These are phyloP conservation scores for Ochotona princeps DNA, from an alignment of 2,113 vertebrate species.

Conservation along the genomic window DNA sequence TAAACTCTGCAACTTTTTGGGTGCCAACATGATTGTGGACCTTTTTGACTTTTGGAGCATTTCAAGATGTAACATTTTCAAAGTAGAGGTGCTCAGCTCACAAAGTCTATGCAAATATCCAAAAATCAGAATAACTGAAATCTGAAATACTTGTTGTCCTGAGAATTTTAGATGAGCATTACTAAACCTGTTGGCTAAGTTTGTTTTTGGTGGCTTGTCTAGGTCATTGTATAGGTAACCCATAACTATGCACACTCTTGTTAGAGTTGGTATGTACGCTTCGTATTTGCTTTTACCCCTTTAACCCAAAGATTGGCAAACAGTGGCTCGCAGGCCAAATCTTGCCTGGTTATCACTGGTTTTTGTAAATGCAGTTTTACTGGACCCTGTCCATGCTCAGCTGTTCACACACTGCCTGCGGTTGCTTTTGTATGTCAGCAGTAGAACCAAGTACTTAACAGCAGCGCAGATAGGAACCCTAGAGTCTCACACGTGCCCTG, in stretches of 20 bases:
- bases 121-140: too few species aligned
- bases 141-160: too few species aligned
- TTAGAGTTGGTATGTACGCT: neutral
- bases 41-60: too few species aligned
- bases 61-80: too few species aligned
- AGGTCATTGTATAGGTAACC: neutral
- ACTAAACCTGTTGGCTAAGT: neutral
- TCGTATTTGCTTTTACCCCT: neutral
- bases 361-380: conserved; percentile 6
- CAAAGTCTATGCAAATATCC: too few species aligned
- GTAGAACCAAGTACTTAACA: neutral
- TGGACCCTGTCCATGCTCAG: neutral
- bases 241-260: neutral
- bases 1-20: too few species aligned
- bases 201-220: neutral
- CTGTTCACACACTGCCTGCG: neutral
- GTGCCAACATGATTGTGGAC: too few species aligned
- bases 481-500: neutral
- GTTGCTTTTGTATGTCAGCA: neutral
- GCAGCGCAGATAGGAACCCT: neutral
- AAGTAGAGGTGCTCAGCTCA: too few species aligned
- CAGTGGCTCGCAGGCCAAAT: neutral
- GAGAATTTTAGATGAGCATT: too few species aligned
- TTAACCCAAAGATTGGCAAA: neutral
- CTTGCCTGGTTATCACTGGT: neutral